Percentiles rank a stretch among this genome's conserved stretches.
Evolutionary conservation across 2,888 invertebrate species (phyloP).

Genomic region (Unio delphinus): DNA sequence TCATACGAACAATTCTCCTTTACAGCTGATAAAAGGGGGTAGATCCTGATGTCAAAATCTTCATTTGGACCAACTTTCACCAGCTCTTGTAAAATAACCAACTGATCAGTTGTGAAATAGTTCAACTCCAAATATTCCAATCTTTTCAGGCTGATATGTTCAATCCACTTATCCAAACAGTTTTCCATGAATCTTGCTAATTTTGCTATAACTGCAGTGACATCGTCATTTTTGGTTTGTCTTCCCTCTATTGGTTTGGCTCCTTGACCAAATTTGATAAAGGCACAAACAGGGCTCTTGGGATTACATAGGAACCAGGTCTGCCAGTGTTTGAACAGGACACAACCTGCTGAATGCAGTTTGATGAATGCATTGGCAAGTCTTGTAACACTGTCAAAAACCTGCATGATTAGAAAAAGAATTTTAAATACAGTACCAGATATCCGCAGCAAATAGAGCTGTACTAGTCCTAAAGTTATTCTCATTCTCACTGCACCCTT

Average conservation of each 20-base stretch:
- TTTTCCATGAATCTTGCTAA: slow-evolving; percentile 51
- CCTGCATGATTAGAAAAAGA: slow-evolving; percentile 32
- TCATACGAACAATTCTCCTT: slow-evolving; percentile 35
- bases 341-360: slow-evolving; percentile 56
- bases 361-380: slow-evolving; percentile 53
- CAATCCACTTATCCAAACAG: slow-evolving; percentile 49
- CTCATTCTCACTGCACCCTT: no score
- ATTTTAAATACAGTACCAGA: background rate
- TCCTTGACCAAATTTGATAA: slow-evolving; percentile 42
- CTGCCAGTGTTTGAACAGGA: slow-evolving; percentile 57
- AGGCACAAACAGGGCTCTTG: slow-evolving; percentile 30
- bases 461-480: no score
- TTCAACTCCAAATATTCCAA: slow-evolving; percentile 48
- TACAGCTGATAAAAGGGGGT: slow-evolving; percentile 45
- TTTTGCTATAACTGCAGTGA: slow-evolving; percentile 37
- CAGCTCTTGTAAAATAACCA: slow-evolving; percentile 58
- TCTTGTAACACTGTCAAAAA: slow-evolving; percentile 55
- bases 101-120: slow-evolving; percentile 58
- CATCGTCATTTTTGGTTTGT: slow-evolving; percentile 16
- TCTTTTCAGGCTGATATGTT: slow-evolving; percentile 44
- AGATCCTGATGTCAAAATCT: slow-evolving; percentile 27
- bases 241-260: slow-evolving; percentile 23
- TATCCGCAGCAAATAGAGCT: no score
- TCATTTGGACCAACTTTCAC: slow-evolving; percentile 37
- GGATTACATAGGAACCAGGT: slow-evolving; percentile 45